phyloP scores from a whole-genome alignment of 1,140 invertebrate genomes.

The Pseudomyrmex pallidus region DNA sequence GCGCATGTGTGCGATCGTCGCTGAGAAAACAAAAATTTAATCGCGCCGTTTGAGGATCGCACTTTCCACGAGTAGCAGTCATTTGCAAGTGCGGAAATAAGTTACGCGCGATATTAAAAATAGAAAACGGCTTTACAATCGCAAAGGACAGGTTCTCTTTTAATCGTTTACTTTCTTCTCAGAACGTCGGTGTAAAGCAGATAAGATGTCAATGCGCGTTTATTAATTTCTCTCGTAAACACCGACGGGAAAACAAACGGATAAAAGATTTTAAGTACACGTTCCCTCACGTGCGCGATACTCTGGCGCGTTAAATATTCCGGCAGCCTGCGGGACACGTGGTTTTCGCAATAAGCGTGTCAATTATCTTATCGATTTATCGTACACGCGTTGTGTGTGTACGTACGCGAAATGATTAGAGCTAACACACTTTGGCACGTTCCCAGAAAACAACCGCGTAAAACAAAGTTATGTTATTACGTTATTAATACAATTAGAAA shows the following conservation, averaged over 20 bases:
- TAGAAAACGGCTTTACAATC: constrained; percentile 50
- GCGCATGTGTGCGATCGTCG: not conserved
- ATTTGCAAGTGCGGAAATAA: constrained; percentile 47
- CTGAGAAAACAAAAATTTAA: constrained; percentile 28
- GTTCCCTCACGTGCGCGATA: constrained; percentile 26
- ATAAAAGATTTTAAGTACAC: constrained; percentile 27
- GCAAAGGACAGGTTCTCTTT: constrained; percentile 13
- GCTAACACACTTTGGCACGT: not conserved
- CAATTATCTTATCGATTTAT: constrained; percentile 72
- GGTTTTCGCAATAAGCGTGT: constrained; percentile 68
- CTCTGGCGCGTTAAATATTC: constrained; percentile 40
- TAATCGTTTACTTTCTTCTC: constrained; percentile 33
- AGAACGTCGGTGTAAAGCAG: constrained; percentile 24
- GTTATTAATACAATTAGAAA: no score
- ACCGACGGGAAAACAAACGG: constrained; percentile 33
- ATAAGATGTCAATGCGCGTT: constrained; percentile 54
- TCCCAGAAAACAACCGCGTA: constrained; percentile 6
- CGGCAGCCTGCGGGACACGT: not conserved
- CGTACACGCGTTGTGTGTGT: constrained; percentile 25
- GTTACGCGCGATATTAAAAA: constrained; percentile 26
- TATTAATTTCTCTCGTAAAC: constrained; percentile 55
- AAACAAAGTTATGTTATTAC: no score
- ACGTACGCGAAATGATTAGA: not conserved
- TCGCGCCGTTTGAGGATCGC: constrained; percentile 24
- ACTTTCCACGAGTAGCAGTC: constrained; percentile 8